Conservation (phyloP, 2,797 vertebrate genomes). For the Karalla daura region DNA sequence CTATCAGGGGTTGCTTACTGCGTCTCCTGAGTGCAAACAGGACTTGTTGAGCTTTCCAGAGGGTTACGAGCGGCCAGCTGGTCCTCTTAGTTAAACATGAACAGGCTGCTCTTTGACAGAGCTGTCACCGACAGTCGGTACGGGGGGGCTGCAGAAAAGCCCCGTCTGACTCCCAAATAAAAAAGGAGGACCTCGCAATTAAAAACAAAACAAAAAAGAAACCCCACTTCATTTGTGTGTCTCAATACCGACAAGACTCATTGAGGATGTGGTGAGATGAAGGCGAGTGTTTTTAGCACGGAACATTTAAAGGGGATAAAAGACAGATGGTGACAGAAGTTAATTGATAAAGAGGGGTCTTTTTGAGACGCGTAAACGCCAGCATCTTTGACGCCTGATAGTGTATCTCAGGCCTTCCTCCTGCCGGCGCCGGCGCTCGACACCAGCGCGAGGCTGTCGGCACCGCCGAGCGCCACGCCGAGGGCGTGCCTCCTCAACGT, state of each 20-base stretch:
- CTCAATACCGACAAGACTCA: too few relatives aligned
- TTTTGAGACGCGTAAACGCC: slow-evolving; percentile 27
- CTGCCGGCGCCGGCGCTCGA: slow-evolving; percentile 50
- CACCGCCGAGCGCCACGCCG: slow-evolving; percentile 19
- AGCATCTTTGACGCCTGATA: slow-evolving; percentile 57
- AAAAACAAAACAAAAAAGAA: too few relatives aligned
- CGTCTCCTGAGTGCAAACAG: slow-evolving; percentile 45
- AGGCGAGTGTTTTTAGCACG: too few relatives aligned
- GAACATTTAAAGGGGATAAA: too few relatives aligned
- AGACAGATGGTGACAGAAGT: background rate
- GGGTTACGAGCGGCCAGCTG: slow-evolving; percentile 55
- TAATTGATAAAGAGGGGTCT: background rate
- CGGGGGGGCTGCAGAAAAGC: slow-evolving; percentile 8
- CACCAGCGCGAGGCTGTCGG: slow-evolving; percentile 52
- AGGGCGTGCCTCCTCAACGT: slow-evolving; percentile 48
- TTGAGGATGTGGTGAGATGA: too few relatives aligned
- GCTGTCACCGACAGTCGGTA: slow-evolving; percentile 43
- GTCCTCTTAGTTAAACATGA: slow-evolving; percentile 66
- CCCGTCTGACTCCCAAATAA: slow-evolving; percentile 21
- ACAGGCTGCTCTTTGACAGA: slow-evolving; percentile 62
- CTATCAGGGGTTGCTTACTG: slow-evolving; percentile 33
- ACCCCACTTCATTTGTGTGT: too few relatives aligned
- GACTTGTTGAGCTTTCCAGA: slow-evolving; percentile 42
- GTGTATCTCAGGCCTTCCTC: slow-evolving; percentile 48
- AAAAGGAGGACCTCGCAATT: slow-evolving; percentile 7